Evolutionary conservation across 2,113 vertebrate species (phyloP), one percentile per base, ranked within the genome.

Genomic region (Elanus axillaris): DNA sequence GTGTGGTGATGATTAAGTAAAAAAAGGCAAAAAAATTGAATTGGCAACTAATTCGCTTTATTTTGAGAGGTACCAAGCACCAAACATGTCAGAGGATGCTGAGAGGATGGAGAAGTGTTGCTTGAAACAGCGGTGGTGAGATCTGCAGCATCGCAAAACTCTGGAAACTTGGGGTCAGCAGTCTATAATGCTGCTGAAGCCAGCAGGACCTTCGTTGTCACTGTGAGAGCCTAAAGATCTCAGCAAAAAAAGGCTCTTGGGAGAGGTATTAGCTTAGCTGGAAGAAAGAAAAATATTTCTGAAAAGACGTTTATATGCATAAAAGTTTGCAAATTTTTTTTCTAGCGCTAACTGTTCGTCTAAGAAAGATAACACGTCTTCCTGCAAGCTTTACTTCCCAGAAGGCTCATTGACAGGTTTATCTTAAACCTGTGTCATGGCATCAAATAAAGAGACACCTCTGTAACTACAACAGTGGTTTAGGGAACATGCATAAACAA

Each of bases 21-120:
- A 74, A 31, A 84, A 80, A 78, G 8, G 59, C 3, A 36, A 23
- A 66, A 80, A 56, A 67, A 13, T 1, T 32, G 16, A 82, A 56
- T 4, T 29, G 31, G 2, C 48, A 42, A 34, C 5, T 60, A 76
- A 48, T 6, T 20, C 0, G 0, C 38, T 68, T 81, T 31, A 10
- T 50, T 94, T 83, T 94, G 63, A 79, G 60, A 63, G 16, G n/a
- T 32, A 56, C 11, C 16, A 72, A 78, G 31, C 13, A 81, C 7
- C 26, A 64, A 43, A 60, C 4, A 5, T 4, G 2, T 62, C 36
- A 74, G 50, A 56, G 45, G 42, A 56, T 73, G 36, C 63, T 69
- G 32, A 67, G 23, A 87, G 4, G 27, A 34, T 62, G 13, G 42
- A 50, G 9, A 31, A 23, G 2, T 12, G 15, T 7, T 77, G 11